phyloP scores from a whole-genome alignment of 2,113 vertebrate species.

The Actenoides lindsayi region DNA sequence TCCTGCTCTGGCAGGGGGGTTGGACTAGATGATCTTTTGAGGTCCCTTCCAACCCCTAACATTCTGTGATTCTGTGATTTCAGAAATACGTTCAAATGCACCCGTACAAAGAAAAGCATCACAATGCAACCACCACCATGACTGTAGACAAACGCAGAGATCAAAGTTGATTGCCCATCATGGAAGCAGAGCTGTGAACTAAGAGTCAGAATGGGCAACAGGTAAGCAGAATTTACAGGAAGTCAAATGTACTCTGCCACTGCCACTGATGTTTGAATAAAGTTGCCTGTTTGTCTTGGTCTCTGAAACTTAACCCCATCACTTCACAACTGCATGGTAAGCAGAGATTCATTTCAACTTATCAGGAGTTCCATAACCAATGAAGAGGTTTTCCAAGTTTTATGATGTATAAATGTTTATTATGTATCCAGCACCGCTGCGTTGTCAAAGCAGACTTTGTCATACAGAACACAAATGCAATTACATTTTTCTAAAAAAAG shows the following conservation, averaged over 20 bases:
- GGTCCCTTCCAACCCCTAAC: too few species aligned
- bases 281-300: background rate
- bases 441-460: background rate
- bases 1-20: too few species aligned
- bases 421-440: background rate
- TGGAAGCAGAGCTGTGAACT: background rate
- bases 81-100: background rate
- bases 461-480: background rate
- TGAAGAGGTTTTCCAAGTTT: too few species aligned
- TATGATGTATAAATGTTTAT: background rate
- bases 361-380: background rate
- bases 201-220: accelerated
- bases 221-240: background rate
- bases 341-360: background rate
- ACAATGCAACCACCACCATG: background rate
- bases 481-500: background rate
- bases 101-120: background rate
- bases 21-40: too few species aligned
- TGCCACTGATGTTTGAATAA: background rate
- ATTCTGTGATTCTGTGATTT: too few species aligned
- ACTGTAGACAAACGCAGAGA: background rate
- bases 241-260: background rate
- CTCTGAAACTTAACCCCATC: background rate
- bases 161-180: background rate
- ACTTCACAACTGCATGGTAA: accelerated